Evolutionary conservation across 2,797 vertebrate species (phyloP), one percentile per base, ranked within the genome.

Genomic region (Craterocephalus amniculus): DNA sequence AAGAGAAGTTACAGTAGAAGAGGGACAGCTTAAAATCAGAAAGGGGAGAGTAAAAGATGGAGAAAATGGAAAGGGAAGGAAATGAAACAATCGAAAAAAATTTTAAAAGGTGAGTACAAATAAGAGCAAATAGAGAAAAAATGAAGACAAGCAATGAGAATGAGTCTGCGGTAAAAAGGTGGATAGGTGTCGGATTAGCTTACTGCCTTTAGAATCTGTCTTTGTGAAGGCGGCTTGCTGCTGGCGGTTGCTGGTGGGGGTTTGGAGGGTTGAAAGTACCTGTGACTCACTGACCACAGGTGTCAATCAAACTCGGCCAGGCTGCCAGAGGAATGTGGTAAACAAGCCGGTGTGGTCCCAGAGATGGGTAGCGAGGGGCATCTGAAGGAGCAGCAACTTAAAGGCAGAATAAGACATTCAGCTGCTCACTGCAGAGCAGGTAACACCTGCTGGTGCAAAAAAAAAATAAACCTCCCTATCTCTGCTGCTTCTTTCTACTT

Each of bases 271-370:
- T 66, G 73, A 71, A 68, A 70, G 66, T 81, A 79, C 77, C 80
- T 71, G 78, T 93, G 89, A 93, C 77, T 92, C 90, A 91, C 74
- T 26, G 76, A 75, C 88, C 83, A 76, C 83, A 87, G 74, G 58
- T 89, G 89, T 89, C 89, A 89, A 69, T 92, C 86, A 86, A 78
- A 76, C 2, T 16, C 43, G 1, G 59, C 66, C 77, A 2, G 31
- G 52, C 64, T 79, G 82, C 78, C 79, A 75, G 78, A 87, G 81
- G 87, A 85, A 91, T 86, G 78, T 51, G 68, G 69, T 75, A 78
- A 87, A 91, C 74, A 89, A 84, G 58, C 58, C 79, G 31, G 87
- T 84, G 86, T 74, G 85, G 83, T 89, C 86, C 65, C 63, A 36
- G 67, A 63, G 67, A 75, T 63, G 76, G 11, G 4, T 48, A 72